Conservation (phyloP, 1,140 invertebrate species). For the Monomorium pharaonis region DNA sequence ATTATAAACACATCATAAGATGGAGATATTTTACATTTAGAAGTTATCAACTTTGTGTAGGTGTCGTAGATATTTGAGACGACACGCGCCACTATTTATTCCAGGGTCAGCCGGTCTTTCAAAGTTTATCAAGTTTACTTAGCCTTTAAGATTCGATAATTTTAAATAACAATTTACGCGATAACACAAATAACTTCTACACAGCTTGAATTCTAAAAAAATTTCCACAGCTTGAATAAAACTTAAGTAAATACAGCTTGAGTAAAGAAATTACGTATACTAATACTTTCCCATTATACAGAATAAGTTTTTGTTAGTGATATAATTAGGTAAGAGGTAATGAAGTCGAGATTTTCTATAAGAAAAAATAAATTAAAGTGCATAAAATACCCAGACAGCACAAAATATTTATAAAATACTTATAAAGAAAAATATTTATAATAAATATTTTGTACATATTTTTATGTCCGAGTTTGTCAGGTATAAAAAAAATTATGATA, state of each 20-base stretch:
- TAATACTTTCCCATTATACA: slow-evolving; percentile 11
- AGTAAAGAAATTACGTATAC: too few relatives aligned
- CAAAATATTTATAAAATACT: too few relatives aligned
- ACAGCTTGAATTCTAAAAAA: not conserved
- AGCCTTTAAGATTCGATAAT: not conserved
- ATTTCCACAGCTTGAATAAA: too few relatives aligned
- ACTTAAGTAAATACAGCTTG: too few relatives aligned
- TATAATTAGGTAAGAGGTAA: not conserved
- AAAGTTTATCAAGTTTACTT: slow-evolving; percentile 36
- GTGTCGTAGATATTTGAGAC: not conserved
- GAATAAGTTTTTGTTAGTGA: not conserved
- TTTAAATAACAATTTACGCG: slow-evolving; percentile 30
- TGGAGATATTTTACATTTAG: not conserved
- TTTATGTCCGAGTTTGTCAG: too few relatives aligned
- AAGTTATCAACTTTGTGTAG: not conserved
- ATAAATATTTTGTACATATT: too few relatives aligned
- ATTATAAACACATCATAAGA: not conserved
- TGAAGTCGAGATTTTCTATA: not conserved
- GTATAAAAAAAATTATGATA: too few relatives aligned
- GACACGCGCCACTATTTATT: slow-evolving; percentile 43
- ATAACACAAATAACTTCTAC: not conserved
- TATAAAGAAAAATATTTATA: too few relatives aligned
- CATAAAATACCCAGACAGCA: too few relatives aligned
- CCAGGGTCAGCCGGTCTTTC: not conserved
- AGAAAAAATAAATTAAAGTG: not conserved